These are phyloP conservation scores for Phallusia fumigata DNA, from an alignment of 23 tunicate species.

Conservation along the genomic window DNA sequence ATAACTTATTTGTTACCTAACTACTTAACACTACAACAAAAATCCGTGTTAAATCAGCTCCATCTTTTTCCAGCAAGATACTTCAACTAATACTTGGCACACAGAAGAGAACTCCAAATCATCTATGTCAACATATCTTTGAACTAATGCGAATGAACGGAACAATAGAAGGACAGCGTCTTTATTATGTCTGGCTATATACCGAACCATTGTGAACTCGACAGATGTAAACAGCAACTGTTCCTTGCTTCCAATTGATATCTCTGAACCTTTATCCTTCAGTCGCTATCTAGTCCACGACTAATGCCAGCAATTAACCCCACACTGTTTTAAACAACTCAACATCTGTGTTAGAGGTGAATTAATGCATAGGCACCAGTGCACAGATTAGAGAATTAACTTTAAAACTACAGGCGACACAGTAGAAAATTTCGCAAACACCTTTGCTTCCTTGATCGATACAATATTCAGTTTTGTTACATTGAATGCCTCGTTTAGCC, in stretches of 20 bases:
- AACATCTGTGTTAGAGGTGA: too few species aligned
- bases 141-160: not conserved
- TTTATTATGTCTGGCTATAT: not conserved
- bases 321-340: too few species aligned
- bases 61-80: not conserved
- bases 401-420: too few species aligned
- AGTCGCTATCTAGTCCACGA: too few species aligned
- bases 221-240: not conserved
- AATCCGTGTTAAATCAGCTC: not conserved
- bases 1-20: not conserved
- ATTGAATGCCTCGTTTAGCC: not conserved
- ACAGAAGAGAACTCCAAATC: not conserved
- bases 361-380: too few species aligned
- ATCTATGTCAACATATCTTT: constrained; percentile 8
- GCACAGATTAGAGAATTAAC: too few species aligned
- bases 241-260: not conserved
- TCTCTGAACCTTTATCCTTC: too few species aligned
- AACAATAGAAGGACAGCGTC: not conserved
- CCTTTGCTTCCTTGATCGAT: not conserved
- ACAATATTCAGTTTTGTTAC: not conserved
- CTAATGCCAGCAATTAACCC: too few species aligned
- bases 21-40: not conserved
- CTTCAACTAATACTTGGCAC: not conserved
- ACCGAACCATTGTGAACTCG: not conserved
- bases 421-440: too few species aligned